Base-by-base conservation (phyloP, 2,888 invertebrate genomes). In the Melanargia galathea region DNA sequence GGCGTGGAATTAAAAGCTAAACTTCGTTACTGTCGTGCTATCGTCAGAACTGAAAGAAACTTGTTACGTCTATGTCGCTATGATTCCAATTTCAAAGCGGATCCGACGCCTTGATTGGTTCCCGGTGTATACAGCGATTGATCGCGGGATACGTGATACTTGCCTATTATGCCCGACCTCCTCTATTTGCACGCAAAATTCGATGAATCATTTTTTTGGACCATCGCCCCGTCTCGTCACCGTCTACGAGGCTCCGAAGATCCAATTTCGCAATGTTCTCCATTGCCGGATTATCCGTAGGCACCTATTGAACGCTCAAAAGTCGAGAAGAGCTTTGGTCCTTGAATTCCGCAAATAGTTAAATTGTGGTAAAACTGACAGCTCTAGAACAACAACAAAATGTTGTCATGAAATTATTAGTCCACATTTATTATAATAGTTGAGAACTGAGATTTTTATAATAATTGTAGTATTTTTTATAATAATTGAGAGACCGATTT, bases 11-110 rank as follows among this genome's bases (percentile, higher is more conserved):
- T 87, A 89, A 90, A 86, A 84, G 83, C 85, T 84, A 82, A 88
- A 89, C 81, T 87, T 87, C 87, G 90, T 90, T 89, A 86, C 82
- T 75, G 77, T 74, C 75, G 82, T 84, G 89, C 87, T 87, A 87
- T 87, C 84, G 83, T 84, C 80, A 81, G 78, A 82, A 86, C 85
- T 83, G 87, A 86, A 88, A 89, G 87, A 87, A 90, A 88, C 88
- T 87, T 87, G 90, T 90, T 89, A 86, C 81, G 80, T 81, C 81
- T 83, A 83, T 74, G 78, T 74, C 74, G 78, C 81, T 84, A 86
- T 87, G 87, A 88, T 90, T 90, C 81, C 87, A 89, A 89, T 89
- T 89, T 86, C 80, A 83, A 85, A 88, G 83, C 87, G 87, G 87
- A 89, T 87, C 82, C 80, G 75, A 77, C 74, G 74, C 78, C 82